Conservation (phyloP, 2,888 invertebrate species). For the Callimorpha dominula region DNA sequence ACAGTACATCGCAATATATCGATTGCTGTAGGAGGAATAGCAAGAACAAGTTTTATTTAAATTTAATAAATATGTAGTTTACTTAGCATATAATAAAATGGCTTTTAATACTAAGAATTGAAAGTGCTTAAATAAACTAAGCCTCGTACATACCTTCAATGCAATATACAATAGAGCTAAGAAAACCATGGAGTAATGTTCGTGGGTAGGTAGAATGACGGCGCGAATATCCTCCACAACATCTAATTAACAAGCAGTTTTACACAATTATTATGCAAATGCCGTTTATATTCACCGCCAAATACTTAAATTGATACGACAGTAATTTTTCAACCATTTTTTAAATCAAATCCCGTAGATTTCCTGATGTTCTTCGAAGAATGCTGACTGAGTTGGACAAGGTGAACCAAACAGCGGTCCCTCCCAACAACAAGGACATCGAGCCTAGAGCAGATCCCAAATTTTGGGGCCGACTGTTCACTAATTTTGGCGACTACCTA, state of each 20-base stretch:
- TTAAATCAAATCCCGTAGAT: conserved; percentile 70
- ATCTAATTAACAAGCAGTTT: not conserved
- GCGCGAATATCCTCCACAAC: no score
- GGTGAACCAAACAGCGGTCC: conserved; percentile 90
- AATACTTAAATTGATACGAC: not conserved
- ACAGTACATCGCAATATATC: not conserved
- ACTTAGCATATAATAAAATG: no score
- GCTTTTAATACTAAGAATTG: no score
- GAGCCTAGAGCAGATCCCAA: conserved; percentile 91
- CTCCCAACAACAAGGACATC: conserved; percentile 90
- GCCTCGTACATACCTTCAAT: no score
- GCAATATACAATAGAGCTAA: no score
- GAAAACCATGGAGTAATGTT: no score
- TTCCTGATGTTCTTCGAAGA: conserved; percentile 86
- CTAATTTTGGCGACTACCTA: conserved; percentile 91
- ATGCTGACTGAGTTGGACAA: conserved; percentile 84
- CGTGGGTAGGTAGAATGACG: no score
- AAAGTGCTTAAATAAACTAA: no score
- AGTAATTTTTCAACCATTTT: not conserved
- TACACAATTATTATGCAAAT: not conserved
- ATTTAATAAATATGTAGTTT: no score
- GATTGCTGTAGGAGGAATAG: no score
- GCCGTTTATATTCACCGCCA: not conserved
- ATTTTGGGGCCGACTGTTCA: conserved; percentile 93
- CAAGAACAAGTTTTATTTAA: no score